phyloP scores from a whole-genome alignment of 2,888 invertebrate genomes.

The Mamestra brassicae region DNA sequence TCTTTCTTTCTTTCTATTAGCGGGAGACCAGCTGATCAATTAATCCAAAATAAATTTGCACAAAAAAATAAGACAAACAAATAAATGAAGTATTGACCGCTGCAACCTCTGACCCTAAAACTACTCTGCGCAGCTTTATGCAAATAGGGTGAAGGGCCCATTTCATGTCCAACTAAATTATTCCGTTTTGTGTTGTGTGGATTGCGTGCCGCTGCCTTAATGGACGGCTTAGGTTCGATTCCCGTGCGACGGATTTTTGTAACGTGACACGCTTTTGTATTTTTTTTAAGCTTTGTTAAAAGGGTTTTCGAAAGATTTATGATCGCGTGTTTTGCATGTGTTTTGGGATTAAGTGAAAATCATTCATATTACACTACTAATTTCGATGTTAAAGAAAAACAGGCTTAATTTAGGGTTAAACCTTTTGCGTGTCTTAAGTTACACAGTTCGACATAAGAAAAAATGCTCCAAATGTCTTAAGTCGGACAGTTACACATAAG shows the following conservation, averaged over 20 bases:
- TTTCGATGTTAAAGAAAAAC: constrained; percentile 11
- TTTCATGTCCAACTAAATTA: constrained; percentile 79
- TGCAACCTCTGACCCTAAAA: constrained; percentile 27
- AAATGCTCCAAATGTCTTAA: too few relatives aligned
- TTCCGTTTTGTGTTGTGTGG: constrained; percentile 71
- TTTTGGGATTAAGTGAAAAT: constrained; percentile 35
- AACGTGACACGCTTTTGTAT: constrained; percentile 52
- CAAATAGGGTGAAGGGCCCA: constrained; percentile 73
- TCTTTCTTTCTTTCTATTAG: too few relatives aligned
- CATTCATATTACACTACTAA: not conserved
- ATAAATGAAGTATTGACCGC: constrained; percentile 11
- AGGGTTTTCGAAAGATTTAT: constrained; percentile 31
- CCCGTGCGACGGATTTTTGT: constrained; percentile 66
- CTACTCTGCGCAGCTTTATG: constrained; percentile 54
- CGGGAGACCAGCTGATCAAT: not conserved
- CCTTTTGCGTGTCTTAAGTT: too few relatives aligned
- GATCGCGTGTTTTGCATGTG: constrained; percentile 24
- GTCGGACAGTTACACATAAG: too few relatives aligned
- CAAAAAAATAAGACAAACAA: not conserved
- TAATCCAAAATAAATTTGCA: not conserved
- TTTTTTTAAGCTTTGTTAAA: constrained; percentile 30
- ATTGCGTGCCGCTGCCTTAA: constrained; percentile 69
- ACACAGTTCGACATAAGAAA: too few relatives aligned
- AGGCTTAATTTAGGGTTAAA: not conserved
- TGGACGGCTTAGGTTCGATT: constrained; percentile 70